A percentile compares a stretch with the other conserved stretches of the same genome.
Evolutionary conservation across 30 jellyfish, hydroid and myxozoan genomes (phyloP).

Genomic region (Pelagia noctiluca): DNA sequence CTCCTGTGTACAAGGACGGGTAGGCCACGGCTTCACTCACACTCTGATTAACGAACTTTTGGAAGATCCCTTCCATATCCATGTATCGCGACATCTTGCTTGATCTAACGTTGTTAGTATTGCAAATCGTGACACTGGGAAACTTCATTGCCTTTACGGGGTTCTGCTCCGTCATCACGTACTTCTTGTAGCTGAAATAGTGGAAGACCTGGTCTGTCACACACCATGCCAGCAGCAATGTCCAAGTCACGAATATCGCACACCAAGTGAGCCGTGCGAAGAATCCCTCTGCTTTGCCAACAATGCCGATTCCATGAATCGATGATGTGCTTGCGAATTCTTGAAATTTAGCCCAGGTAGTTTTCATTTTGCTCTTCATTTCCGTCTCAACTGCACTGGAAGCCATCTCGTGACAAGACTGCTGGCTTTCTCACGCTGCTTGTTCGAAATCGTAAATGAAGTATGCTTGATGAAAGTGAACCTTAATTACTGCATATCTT

Average conservation of each 20-base stretch:
- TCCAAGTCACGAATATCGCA: background rate
- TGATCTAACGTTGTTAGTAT: conserved; percentile 1
- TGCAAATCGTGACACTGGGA: conserved; percentile 45
- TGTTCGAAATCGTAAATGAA: no score
- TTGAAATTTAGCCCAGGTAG: background rate
- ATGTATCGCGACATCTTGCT: conserved; percentile 24
- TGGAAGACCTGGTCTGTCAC: background rate
- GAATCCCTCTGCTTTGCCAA: conserved; percentile 10
- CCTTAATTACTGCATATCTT: no score
- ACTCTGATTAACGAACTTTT: conserved; percentile 11
- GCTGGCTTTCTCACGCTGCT: no score
- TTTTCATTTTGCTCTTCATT: background rate
- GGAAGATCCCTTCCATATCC: background rate
- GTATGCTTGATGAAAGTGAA: no score
- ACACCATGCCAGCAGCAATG: background rate
- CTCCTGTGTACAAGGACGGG: background rate
- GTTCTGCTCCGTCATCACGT: background rate
- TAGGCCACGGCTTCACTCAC: background rate
- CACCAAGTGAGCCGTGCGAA: conserved; percentile 7
- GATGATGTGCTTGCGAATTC: conserved; percentile 13
- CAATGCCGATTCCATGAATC: conserved; percentile 32
- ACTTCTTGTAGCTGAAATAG: background rate
- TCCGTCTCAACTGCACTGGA: no score
- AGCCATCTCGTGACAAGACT: no score
- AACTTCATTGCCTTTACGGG: background rate